phyloP scores from a whole-genome alignment of 2,797 vertebrate species.

The Bradypodion ventrale region DNA sequence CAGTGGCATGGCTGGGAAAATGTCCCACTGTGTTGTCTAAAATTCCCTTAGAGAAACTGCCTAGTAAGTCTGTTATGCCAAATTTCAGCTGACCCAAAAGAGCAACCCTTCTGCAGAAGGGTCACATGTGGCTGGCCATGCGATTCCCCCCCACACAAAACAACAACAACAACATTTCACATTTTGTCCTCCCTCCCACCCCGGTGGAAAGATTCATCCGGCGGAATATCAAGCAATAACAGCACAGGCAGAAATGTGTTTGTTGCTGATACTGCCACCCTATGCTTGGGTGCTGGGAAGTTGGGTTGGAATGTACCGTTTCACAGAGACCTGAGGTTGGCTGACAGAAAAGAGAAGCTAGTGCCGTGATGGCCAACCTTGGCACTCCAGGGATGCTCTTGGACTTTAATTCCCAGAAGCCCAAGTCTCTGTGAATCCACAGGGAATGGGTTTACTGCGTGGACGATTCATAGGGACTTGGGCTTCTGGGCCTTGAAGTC shows the following conservation, averaged over 20 bases:
- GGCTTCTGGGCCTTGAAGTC: too few relatives aligned
- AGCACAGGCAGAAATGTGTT: not conserved
- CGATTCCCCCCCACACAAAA: not conserved
- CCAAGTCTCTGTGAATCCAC: too few relatives aligned
- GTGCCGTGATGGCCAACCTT: too few relatives aligned
- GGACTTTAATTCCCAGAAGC: too few relatives aligned
- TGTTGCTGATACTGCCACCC: slow-evolving; percentile 33
- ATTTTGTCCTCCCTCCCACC: not conserved
- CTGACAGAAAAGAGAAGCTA: slow-evolving; percentile 36
- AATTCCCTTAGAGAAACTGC: not conserved
- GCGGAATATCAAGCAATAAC: slow-evolving; percentile 20
- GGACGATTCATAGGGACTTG: too few relatives aligned
- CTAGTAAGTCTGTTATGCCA: slow-evolving; percentile 38
- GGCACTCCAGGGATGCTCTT: too few relatives aligned
- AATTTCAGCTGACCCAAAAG: not conserved
- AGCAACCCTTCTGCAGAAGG: not conserved
- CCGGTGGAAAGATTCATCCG: not conserved
- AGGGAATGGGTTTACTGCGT: too few relatives aligned
- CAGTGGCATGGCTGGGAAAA: not conserved
- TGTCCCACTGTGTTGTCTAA: not conserved
- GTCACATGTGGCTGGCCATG: not conserved
- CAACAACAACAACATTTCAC: too few relatives aligned
- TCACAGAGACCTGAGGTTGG: slow-evolving; percentile 45
- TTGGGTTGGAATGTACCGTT: slow-evolving; percentile 62
- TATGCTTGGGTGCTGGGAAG: slow-evolving; percentile 40